Base-by-base conservation (phyloP, 37 sponge, comb jelly and placozoan genomes). In the Halisarca cf. caerulea region DNA sequence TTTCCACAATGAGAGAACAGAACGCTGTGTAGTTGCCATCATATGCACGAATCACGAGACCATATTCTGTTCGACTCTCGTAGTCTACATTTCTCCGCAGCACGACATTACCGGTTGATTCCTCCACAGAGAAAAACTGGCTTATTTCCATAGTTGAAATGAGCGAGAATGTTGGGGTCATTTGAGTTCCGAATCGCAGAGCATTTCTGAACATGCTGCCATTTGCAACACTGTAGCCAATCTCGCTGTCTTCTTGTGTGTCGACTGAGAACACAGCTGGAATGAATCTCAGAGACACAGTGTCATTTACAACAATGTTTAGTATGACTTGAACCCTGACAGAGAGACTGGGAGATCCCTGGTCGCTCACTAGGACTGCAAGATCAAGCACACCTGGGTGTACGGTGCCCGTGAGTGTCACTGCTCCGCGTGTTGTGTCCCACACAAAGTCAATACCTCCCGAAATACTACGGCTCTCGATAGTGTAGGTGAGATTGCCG, bases 71-170 rank as follows among this genome's bases (percentile, higher is more conserved):
- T 18, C 18, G 35, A 23, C n/a, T 33, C 30, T 92, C 92, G 78
- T 82, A 85, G 72, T 92, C 89, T 3, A 88, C 15, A 4, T 38
- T 37, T 33, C 35, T 43, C n/a, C n/a, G 61, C 35, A 92, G 71
- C 0, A 64, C 18, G 9, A 90, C 41, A 34, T 90, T 47, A 24
- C 87, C 91, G 58, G 59, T 90, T 42, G 42, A 24, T 30, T 62
- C 8, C 32, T 86, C 64, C 32, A 90, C 81, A 0, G 82, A 24
- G 39, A 90, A 90, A 0, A 60, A 25, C 1, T 38, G 38, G 41
- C 8, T 33, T 41, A 85, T 32, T 2, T 51, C 55, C 11, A 25
- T 33, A 39, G 58, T 34, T 32, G 79, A 41, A 24, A 40, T 23
- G 3, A 86, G 73, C 0, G 43, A 14, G 44, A 66, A 90, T 14